Evolutionary conservation across 2,888 invertebrate genomes (phyloP).

Genomic region (Eilema caniola): DNA sequence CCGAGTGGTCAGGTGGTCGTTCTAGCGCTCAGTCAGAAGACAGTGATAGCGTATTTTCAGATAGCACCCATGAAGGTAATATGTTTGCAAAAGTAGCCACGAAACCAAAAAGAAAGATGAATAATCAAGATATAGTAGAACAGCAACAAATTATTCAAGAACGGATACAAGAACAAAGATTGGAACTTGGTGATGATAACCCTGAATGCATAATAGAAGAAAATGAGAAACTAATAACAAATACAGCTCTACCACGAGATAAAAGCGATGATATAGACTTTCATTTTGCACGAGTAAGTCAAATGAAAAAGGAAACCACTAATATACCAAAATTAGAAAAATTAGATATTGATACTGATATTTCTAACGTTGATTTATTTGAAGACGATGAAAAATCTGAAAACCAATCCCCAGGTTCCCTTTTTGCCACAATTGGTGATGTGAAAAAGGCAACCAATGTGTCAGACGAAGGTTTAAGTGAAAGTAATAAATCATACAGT

Average conservation of each 20-base stretch:
- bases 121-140: conserved; percentile 82
- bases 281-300: conserved; percentile 85
- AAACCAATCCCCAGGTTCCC: conserved; percentile 88
- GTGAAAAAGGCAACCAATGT: conserved; percentile 88
- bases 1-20: conserved; percentile 88
- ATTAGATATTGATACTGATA: conserved; percentile 87
- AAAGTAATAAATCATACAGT: conserved; percentile 85
- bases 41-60: conserved; percentile 91
- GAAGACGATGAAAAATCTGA: conserved; percentile 89
- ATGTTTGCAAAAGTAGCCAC: conserved; percentile 89
- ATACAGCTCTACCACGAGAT: conserved; percentile 71
- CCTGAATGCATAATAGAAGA: conserved; percentile 73
- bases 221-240: conserved; percentile 65
- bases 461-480: conserved; percentile 87
- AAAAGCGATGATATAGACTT: conserved; percentile 84
- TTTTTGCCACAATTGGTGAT: conserved; percentile 92
- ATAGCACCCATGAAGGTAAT: conserved; percentile 88
- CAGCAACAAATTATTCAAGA: conserved; percentile 83
- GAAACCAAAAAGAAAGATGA: conserved; percentile 80
- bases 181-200: conserved; percentile 73
- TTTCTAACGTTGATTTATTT: conserved; percentile 86
- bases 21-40: conserved; percentile 92
- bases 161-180: conserved; percentile 76
- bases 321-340: conserved; percentile 83
- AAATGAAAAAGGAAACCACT: conserved; percentile 77